Percentiles rank a stretch among this genome's conserved stretches.
Evolutionary conservation across 2,113 vertebrate species (phyloP).

Genomic region (Acanthisitta chloris): DNA sequence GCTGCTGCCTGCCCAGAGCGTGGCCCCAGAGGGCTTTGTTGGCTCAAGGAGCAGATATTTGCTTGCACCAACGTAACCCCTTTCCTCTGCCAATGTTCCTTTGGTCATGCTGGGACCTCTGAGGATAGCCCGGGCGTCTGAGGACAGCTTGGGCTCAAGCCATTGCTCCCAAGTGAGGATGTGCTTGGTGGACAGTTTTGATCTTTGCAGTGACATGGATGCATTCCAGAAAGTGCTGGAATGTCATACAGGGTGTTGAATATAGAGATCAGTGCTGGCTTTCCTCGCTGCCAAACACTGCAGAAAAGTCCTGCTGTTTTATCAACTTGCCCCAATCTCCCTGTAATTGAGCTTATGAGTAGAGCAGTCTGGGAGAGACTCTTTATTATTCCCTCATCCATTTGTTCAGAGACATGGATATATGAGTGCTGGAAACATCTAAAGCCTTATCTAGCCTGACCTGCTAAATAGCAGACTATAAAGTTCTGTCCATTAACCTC

Average conservation of each 20-base stretch:
- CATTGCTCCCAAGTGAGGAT: fast-evolving
- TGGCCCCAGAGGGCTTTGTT: fast-evolving
- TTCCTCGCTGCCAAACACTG: not conserved
- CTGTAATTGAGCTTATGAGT: fast-evolving
- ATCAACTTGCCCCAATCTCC: not conserved
- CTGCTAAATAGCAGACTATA: not conserved
- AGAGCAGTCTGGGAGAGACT: not conserved
- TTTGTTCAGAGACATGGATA: not conserved
- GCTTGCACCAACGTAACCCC: not conserved
- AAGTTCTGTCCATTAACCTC: not conserved
- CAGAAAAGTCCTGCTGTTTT: not conserved
- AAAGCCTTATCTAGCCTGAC: not conserved
- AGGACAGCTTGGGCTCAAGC: not conserved
- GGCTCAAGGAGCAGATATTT: not conserved
- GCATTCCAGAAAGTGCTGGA: not conserved
- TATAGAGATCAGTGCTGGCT: not conserved
- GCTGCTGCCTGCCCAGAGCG: not conserved
- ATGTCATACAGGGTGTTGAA: not conserved
- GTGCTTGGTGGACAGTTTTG: not conserved
- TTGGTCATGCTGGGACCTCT: not conserved
- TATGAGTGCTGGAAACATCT: not conserved
- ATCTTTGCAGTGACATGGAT: not conserved
- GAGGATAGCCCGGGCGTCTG: fast-evolving
- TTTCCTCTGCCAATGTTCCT: not conserved
- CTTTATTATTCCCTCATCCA: not conserved